Conservation (phyloP, 2,888 invertebrate genomes). For the Heliconius ismenius region DNA sequence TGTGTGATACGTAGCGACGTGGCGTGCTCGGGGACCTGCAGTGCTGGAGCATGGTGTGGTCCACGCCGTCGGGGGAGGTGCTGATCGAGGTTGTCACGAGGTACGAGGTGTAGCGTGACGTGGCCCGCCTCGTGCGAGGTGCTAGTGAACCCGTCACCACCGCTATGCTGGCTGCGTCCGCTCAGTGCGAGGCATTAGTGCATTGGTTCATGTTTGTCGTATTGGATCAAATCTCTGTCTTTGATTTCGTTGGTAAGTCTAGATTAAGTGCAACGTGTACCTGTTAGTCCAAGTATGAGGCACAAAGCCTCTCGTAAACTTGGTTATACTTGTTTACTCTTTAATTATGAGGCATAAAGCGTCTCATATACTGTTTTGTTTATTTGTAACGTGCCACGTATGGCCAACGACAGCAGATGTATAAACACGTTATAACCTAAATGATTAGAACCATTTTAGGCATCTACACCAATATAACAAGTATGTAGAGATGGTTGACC, state of each 20-base stretch:
- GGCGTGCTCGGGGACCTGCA: conserved; percentile 61
- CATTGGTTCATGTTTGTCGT: background rate
- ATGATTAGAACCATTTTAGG: background rate
- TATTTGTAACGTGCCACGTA: background rate
- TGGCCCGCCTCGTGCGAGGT: conserved; percentile 32
- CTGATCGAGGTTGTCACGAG: conserved; percentile 78
- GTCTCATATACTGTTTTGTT: background rate
- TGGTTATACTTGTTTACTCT: background rate
- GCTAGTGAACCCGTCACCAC: conserved; percentile 3
- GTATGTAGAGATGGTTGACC: background rate
- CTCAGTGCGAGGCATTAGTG: no score
- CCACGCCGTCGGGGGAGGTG: conserved; percentile 76
- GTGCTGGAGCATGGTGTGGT: conserved; percentile 79
- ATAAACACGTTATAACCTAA: conserved; percentile 16
- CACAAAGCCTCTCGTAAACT: background rate
- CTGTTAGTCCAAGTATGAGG: background rate
- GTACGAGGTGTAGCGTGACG: conserved; percentile 54
- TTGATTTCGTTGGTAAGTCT: conserved; percentile 33
- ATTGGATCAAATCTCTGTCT: conserved; percentile 7
- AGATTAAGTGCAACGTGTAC: conserved; percentile 18
- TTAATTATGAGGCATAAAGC: no score
- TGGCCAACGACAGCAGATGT: background rate
- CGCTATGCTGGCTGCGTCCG: background rate
- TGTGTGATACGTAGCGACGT: conserved; percentile 70
- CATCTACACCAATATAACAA: background rate